Conservation (phyloP, 1,140 invertebrate species). For the Conopomorpha cramerella region DNA sequence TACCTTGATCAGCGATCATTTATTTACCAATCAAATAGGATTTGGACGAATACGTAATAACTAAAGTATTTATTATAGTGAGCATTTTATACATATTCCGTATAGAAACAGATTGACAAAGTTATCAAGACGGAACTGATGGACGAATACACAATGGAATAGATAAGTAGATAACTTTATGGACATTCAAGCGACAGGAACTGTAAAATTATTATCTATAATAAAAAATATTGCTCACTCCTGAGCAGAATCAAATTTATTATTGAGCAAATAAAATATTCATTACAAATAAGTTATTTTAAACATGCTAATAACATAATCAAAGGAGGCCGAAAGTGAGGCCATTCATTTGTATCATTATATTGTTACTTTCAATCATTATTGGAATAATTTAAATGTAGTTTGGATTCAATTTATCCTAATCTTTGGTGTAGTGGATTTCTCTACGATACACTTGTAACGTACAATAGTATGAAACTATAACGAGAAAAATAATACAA, state of each 20-base stretch:
- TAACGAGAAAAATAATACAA: no score
- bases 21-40: conserved; percentile 52
- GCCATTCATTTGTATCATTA: background rate
- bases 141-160: background rate
- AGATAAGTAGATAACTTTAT: conserved; percentile 20
- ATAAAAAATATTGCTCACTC: conserved; percentile 35
- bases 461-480: background rate
- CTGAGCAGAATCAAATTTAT: conserved; percentile 44
- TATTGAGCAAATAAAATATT: conserved; percentile 6
- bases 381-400: background rate
- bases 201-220: conserved; percentile 15
- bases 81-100: conserved; percentile 8
- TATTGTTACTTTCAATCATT: background rate
- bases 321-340: background rate
- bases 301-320: background rate
- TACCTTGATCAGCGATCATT: conserved; percentile 52
- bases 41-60: conserved; percentile 57
- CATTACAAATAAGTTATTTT: no score
- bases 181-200: no score
- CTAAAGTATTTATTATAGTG: conserved; percentile 36
- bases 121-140: background rate
- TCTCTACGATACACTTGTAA: background rate
- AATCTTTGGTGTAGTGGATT: conserved; percentile 50
- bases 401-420: conserved; percentile 44
- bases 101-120: no score